These are phyloP conservation scores for Rhineura floridana DNA, from an alignment of 2,113 vertebrate species.

Conservation along the genomic window DNA sequence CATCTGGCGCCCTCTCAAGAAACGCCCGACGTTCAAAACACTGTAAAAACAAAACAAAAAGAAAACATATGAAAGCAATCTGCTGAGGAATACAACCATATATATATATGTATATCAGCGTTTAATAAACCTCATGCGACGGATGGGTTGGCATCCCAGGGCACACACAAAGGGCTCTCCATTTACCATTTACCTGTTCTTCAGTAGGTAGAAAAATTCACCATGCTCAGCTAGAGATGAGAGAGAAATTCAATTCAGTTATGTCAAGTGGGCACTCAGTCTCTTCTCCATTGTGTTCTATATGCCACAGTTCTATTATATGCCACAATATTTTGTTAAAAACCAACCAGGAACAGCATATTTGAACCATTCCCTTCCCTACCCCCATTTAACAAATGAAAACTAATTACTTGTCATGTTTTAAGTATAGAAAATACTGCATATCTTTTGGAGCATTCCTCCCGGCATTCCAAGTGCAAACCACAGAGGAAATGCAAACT, in stretches of 20 bases:
- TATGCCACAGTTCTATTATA: too few species aligned
- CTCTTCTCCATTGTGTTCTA: not conserved
- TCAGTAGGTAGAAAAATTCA: not conserved
- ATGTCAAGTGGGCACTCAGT: constrained; percentile 62
- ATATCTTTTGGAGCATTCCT: constrained; percentile 57
- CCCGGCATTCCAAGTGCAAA: constrained; percentile 70
- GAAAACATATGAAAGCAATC: constrained; percentile 46
- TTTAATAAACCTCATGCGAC: not conserved
- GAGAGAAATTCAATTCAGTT: too few species aligned
- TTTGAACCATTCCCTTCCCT: not conserved
- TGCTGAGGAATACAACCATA: constrained; percentile 45
- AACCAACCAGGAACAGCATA: rapidly evolving
- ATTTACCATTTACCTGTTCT: not conserved
- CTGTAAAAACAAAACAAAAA: constrained; percentile 35
- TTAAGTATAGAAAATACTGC: constrained; percentile 63
- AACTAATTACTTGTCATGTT: constrained; percentile 34
- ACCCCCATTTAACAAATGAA: not conserved
- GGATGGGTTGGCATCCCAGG: too few species aligned
- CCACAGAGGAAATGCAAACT: constrained; percentile 52
- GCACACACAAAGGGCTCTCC: not conserved
- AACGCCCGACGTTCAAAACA: constrained; percentile 17
- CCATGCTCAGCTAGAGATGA: not conserved
- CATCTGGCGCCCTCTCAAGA: constrained; percentile 59
- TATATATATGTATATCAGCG: not conserved
- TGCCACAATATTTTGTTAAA: not conserved